Conservation (phyloP, 2,888 invertebrate species). For the Drosophila lacicola region DNA sequence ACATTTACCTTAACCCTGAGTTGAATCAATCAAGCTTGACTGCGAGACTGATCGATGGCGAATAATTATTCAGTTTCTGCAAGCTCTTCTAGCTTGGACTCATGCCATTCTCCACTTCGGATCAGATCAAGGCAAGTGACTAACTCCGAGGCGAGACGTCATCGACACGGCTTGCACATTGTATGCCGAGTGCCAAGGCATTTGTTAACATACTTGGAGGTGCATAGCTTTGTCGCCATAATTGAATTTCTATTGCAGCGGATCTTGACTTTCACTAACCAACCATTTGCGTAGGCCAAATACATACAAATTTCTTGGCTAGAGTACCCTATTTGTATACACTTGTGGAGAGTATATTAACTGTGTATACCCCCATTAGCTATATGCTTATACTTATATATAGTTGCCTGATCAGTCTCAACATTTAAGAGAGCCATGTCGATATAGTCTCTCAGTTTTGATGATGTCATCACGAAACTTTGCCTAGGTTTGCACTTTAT, state of each 20-base stretch:
- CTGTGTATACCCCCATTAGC: background rate
- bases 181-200: slow-evolving; percentile 7
- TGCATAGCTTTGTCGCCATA: slow-evolving; percentile 17
- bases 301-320: slow-evolving; percentile 3
- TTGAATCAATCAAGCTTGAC: slow-evolving; percentile 77
- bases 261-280: slow-evolving; percentile 47
- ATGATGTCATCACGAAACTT: too few relatives aligned
- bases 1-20: slow-evolving; percentile 81
- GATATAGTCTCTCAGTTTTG: too few relatives aligned
- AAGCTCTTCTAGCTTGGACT: slow-evolving; percentile 19
- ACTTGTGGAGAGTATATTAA: background rate
- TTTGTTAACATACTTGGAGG: slow-evolving; percentile 15
- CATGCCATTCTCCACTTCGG: slow-evolving; percentile 20
- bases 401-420: too few relatives aligned
- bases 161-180: slow-evolving; percentile 1
- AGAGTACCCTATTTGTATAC: background rate
- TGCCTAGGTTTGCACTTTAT: too few relatives aligned
- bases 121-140: slow-evolving; percentile 57
- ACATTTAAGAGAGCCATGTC: too few relatives aligned
- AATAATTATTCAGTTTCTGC: slow-evolving; percentile 53
- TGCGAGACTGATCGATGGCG: slow-evolving; percentile 18
- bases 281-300: slow-evolving; percentile 9
- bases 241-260: slow-evolving; percentile 53
- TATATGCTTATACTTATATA: background rate
- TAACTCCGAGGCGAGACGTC: slow-evolving; percentile 24